Percentiles rank a stretch among this genome's conserved stretches.
These are phyloP conservation scores for Trogon surrucura DNA, from an alignment of 2,113 vertebrate genomes.

Conservation along the genomic window DNA sequence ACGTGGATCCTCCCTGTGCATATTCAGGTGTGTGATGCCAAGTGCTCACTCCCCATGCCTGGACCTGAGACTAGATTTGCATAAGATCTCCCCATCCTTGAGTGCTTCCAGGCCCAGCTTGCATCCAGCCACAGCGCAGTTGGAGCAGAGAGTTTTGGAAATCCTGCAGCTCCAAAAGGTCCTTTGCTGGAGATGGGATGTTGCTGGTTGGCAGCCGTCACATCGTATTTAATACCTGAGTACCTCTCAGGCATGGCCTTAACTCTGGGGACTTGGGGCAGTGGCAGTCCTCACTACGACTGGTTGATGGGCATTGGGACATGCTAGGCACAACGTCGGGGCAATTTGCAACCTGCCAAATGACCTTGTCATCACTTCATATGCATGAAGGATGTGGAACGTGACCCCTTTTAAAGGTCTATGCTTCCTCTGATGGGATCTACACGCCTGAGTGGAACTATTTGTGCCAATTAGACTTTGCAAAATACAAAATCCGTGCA, in stretches of 20 bases:
- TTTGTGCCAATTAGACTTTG: background rate
- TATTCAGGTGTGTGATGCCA: too few species aligned
- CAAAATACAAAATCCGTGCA: background rate
- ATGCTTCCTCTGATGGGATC: background rate
- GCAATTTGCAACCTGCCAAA: background rate
- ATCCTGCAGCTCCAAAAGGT: background rate
- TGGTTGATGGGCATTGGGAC: background rate
- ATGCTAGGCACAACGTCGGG: background rate
- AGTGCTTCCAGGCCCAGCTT: background rate
- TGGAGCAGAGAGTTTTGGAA: background rate
- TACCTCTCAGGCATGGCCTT: background rate
- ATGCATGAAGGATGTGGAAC: rapidly evolving
- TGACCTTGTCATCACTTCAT: background rate
- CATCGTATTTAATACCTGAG: background rate
- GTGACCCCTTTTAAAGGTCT: rapidly evolving
- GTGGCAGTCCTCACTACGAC: background rate
- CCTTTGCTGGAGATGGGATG: background rate
- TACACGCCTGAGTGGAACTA: background rate
- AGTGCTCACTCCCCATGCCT: rapidly evolving
- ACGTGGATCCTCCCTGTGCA: background rate
- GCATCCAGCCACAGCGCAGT: rapidly evolving
- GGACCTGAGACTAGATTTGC: background rate
- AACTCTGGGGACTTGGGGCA: background rate
- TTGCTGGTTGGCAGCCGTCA: background rate
- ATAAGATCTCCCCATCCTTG: background rate